Evolutionary conservation across 2,797 vertebrate genomes (phyloP).

Genomic region (Lutra lutra): DNA sequence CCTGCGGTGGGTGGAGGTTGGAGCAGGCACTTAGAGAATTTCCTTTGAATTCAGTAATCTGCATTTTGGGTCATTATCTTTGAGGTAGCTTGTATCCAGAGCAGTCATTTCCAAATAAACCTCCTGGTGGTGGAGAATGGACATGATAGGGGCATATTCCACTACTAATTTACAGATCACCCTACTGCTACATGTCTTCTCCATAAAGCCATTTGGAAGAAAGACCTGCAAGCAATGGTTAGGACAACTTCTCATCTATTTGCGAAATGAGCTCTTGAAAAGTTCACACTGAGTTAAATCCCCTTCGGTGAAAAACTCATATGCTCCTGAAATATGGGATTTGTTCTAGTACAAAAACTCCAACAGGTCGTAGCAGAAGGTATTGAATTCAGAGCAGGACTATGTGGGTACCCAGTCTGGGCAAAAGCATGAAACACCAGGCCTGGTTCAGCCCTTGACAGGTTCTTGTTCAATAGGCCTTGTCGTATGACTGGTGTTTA

Average conservation of each 20-base stretch:
- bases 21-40: neutral
- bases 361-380: neutral
- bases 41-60: conserved; percentile 18
- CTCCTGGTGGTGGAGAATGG: neutral
- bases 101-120: conserved; percentile 11
- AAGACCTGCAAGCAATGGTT: neutral
- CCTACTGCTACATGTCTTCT: neutral
- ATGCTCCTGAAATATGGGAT: neutral
- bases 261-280: neutral
- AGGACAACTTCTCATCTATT: neutral
- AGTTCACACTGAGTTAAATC: neutral
- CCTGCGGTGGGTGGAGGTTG: too few relatives aligned
- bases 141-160: neutral
- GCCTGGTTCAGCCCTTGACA: neutral
- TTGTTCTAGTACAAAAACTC: neutral
- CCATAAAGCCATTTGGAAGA: neutral
- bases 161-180: neutral
- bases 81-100: neutral
- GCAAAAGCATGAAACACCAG: neutral
- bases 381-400: neutral
- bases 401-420: neutral
- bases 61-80: neutral
- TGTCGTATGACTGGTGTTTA: neutral
- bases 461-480: neutral
- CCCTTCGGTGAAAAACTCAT: neutral